Evolutionary conservation across 2,113 vertebrate genomes (phyloP).

Genomic region (Oryzias celebensis): DNA sequence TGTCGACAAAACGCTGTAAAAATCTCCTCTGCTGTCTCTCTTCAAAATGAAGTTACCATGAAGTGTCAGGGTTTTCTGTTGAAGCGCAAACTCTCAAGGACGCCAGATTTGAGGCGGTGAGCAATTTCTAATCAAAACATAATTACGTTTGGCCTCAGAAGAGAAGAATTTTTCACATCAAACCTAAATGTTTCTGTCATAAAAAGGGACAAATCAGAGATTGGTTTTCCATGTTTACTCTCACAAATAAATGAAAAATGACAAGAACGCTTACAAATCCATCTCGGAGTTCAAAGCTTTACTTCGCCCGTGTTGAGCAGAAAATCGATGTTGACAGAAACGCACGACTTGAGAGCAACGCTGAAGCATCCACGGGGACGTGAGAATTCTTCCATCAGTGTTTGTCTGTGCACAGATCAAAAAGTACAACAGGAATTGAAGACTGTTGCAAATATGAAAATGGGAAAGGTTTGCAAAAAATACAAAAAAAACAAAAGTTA

Average conservation of each 20-base stretch:
- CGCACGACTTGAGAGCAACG: too few relatives aligned
- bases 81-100: neutral
- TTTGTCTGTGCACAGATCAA: too few relatives aligned
- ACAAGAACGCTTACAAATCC: neutral
- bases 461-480: too few relatives aligned
- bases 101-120: neutral
- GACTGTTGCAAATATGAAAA: too few relatives aligned
- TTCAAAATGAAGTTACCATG: too few relatives aligned
- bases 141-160: neutral
- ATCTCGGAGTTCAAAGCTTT: neutral
- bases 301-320: neutral
- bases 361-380: too few relatives aligned
- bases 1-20: too few relatives aligned
- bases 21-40: too few relatives aligned
- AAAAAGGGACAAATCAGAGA: neutral
- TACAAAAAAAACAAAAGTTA: too few relatives aligned
- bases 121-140: neutral
- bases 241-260: slow-evolving; percentile 13
- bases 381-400: too few relatives aligned
- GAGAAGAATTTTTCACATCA: neutral
- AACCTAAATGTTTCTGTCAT: slow-evolving; percentile 6
- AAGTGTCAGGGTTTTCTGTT: neutral
- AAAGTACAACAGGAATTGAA: too few relatives aligned
- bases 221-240: slow-evolving; percentile 7
- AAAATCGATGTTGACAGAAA: too few relatives aligned